Evolutionary conservation across 2,797 vertebrate species (phyloP).

Genomic region (Chiroxiphia lanceolata): DNA sequence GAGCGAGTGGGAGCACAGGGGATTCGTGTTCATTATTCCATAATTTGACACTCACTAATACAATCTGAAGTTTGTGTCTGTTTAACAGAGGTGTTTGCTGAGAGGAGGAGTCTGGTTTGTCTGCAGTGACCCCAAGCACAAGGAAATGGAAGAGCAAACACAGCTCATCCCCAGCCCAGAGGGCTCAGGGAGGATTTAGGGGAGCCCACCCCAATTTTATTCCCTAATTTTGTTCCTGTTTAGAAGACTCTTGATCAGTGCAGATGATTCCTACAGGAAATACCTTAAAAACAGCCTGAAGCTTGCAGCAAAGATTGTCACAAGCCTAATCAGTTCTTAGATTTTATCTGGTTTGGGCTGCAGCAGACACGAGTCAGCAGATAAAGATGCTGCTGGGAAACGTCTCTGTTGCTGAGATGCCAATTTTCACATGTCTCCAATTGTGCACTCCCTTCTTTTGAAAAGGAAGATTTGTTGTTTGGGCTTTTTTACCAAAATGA

Average conservation of each 20-base stretch:
- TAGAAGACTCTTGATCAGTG: not conserved
- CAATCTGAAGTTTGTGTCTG: not conserved
- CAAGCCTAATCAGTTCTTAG: not conserved
- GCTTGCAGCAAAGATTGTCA: not conserved
- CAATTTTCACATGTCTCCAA: not conserved
- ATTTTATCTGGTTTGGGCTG: not conserved
- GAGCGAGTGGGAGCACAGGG: not conserved
- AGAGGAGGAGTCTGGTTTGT: not conserved
- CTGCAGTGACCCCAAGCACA: not conserved
- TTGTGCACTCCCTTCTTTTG: not conserved
- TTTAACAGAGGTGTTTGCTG: not conserved
- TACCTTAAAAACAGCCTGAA: not conserved
- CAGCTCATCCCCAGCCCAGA: not conserved
- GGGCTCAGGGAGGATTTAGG: accelerated
- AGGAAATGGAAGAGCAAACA: accelerated
- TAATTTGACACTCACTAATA: not conserved
- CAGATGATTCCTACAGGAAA: not conserved
- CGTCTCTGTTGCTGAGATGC: not conserved
- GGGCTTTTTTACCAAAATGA: not conserved
- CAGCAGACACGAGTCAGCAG: not conserved
- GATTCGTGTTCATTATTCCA: not conserved
- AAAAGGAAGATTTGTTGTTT: not conserved
- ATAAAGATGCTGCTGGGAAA: not conserved
- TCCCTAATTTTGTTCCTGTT: not conserved
- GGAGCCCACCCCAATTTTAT: not conserved